phyloP scores from a whole-genome alignment of 1,140 invertebrate species.

The Nilaparvata lugens region DNA sequence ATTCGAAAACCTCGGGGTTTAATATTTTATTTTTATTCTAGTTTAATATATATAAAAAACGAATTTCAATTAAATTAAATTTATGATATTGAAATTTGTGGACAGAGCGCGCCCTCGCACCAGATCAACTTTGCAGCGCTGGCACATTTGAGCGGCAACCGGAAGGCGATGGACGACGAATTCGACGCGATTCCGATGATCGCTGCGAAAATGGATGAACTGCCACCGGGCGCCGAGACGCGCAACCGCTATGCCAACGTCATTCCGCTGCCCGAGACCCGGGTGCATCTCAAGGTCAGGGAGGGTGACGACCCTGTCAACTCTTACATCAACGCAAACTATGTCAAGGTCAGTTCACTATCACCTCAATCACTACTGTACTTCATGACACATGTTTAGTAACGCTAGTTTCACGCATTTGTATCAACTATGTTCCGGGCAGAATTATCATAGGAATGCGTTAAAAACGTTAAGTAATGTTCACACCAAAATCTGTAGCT shows the following conservation, averaged over 20 bases:
- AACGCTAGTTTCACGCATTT: no score
- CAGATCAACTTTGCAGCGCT: slow-evolving; percentile 64
- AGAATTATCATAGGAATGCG: no score
- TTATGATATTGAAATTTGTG: no score
- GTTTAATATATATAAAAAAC: no score
- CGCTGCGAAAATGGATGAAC: slow-evolving; percentile 64
- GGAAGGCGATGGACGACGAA: slow-evolving; percentile 64
- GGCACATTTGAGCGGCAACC: slow-evolving; percentile 59
- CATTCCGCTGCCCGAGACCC: slow-evolving; percentile 79
- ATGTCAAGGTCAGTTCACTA: slow-evolving; percentile 63
- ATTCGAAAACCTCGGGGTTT: no score
- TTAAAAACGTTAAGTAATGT: no score
- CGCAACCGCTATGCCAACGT: slow-evolving; percentile 93
- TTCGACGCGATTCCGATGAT: slow-evolving; percentile 68
- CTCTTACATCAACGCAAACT: slow-evolving; percentile 91
- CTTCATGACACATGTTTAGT: no score
- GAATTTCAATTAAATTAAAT: no score
- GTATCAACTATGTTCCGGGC: no score
- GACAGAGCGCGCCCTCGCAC: slow-evolving; percentile 46
- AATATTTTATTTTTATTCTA: no score
- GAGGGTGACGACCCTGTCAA: slow-evolving; percentile 42
- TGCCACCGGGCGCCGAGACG: slow-evolving; percentile 75
- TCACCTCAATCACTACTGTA: no score
- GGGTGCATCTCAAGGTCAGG: slow-evolving; percentile 46
- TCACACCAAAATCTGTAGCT: no score